phyloP scores from a whole-genome alignment of 2,797 vertebrate genomes.

The Pogonophryne albipinna region DNA sequence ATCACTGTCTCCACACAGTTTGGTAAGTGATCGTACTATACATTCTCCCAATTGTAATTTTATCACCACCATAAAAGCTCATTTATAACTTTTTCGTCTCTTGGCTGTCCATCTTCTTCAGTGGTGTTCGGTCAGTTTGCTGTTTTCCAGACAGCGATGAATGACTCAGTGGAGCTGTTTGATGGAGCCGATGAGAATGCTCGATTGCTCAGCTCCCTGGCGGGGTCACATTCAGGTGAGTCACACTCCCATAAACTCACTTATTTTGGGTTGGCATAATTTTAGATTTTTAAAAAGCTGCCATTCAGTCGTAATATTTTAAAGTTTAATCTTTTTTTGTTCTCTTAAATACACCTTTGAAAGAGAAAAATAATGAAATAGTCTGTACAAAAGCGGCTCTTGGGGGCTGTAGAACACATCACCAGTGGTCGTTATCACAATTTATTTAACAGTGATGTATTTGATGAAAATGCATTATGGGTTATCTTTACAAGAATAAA shows the following conservation, averaged over 20 bases:
- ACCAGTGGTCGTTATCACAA: conserved; percentile 61
- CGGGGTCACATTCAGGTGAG: conserved; percentile 96
- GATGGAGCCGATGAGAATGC: conserved; percentile 93
- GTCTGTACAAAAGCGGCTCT: conserved; percentile 49
- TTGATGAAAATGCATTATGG: conserved; percentile 67
- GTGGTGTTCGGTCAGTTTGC: conserved; percentile 99
- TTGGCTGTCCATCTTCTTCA: conserved; percentile 60
- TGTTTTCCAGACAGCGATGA: conserved; percentile 96
- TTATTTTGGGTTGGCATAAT: not conserved
- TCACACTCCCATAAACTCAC: conserved; percentile 1
- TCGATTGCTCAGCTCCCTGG: conserved; percentile 94
- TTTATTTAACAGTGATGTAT: conserved; percentile 75
- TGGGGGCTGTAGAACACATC: conserved; percentile 47
- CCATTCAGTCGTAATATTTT: not conserved
- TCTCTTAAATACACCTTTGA: conserved; percentile 30
- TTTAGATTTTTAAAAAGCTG: conserved; percentile 17
- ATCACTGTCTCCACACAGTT: conserved; percentile 97
- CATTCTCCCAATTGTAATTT: not conserved
- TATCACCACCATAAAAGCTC: not conserved
- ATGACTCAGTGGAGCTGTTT: conserved; percentile 95
- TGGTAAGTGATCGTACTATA: conserved; percentile 82
- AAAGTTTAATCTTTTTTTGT: not conserved
- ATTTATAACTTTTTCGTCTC: not conserved
- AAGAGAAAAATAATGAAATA: conserved; percentile 55
- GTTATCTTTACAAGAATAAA: conserved; percentile 68